Evolutionary conservation across 2,797 vertebrate genomes (phyloP), one percentile per base, ranked within the genome.

Genomic region (Micromesistius poutassou): DNA sequence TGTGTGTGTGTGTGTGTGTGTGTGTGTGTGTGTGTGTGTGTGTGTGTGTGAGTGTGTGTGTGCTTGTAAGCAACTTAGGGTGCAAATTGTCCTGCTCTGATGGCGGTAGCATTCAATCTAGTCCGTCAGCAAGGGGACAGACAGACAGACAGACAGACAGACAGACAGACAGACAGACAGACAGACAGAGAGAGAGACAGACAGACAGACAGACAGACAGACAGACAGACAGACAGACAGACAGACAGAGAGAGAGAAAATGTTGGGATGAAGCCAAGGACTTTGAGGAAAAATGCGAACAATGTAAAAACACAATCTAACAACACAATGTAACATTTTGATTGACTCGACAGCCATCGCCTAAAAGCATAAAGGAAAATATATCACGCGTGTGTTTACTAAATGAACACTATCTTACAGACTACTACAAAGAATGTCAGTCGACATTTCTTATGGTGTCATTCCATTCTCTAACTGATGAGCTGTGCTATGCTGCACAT

Each of bases 221-320:
- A 83, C 4, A 28, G 55, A 66, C 55, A 66, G 55, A 78, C 68
- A 73, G 74, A 87, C 74, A 33, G 70, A 70, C 68, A 83, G 72
- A 33, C 78, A 85, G 66, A 75, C 33, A 62, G 22, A 62, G n/a
- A 62, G 22, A 62, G 55, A 62, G 55, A 62, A 22, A 16, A 50
- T 50, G 19, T 13, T 3, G 14, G 19, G 46, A 50, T 5, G 5
- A 5, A 50, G 19, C 4, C 4, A 50, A 22, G 19, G 46, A 50
- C 16, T 0, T 22, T 42, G 40, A 42, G 2, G 16, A 16, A 50
- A 62, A 62, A n/a, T 25, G 55, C 22, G 7, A 5, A 50, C 14
- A 19, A 19, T 5, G 46, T 22, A 19, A 19, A 16, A 50, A 38
- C 36, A 38, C 36, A 38, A 12, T 38, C 8, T 50, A 19, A 19